phyloP scores from a whole-genome alignment of 1,140 invertebrate genomes.

The Drosophila ohnishii region DNA sequence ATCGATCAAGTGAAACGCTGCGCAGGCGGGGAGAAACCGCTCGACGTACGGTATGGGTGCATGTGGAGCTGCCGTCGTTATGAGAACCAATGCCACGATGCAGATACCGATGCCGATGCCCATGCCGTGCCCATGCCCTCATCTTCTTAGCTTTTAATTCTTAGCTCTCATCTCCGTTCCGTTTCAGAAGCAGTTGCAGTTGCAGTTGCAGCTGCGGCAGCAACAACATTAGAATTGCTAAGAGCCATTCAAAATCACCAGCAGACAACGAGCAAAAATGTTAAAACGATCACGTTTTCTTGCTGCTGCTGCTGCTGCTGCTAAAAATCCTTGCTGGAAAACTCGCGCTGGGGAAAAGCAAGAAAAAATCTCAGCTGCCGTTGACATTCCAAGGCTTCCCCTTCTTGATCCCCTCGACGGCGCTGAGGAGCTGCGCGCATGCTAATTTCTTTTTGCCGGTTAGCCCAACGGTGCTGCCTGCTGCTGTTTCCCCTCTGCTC shows the following conservation, averaged over 20 bases:
- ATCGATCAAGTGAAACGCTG: slow-evolving; percentile 63
- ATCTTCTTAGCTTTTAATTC: slow-evolving; percentile 3
- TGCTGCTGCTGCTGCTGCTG: slow-evolving; percentile 30
- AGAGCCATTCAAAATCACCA: slow-evolving; percentile 75
- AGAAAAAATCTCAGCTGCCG: slow-evolving; percentile 76
- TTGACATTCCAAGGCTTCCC: slow-evolving; percentile 68
- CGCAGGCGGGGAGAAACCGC: slow-evolving; percentile 39
- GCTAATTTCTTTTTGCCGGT: slow-evolving; percentile 68
- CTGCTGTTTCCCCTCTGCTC: neutral
- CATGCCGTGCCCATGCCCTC: slow-evolving; percentile 18
- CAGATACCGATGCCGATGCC: slow-evolving; percentile 1
- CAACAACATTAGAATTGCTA: slow-evolving; percentile 78
- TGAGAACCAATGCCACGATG: slow-evolving; percentile 42
- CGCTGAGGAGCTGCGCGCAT: slow-evolving; percentile 55
- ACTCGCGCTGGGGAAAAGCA: slow-evolving; percentile 17
- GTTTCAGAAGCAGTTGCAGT: slow-evolving; percentile 33
- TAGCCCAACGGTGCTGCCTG: slow-evolving; percentile 38
- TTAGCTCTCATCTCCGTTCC: neutral
- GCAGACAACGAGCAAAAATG: slow-evolving; percentile 72
- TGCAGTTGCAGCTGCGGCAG: slow-evolving; percentile 34
- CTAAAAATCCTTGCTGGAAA: slow-evolving; percentile 60
- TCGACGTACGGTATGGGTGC: slow-evolving; percentile 65
- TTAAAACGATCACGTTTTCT: slow-evolving; percentile 82
- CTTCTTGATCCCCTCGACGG: slow-evolving; percentile 1
- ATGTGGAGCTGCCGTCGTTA: slow-evolving; percentile 42